Evolutionary conservation across 2,888 invertebrate species (phyloP).

Genomic region (Cephus nigrinus): DNA sequence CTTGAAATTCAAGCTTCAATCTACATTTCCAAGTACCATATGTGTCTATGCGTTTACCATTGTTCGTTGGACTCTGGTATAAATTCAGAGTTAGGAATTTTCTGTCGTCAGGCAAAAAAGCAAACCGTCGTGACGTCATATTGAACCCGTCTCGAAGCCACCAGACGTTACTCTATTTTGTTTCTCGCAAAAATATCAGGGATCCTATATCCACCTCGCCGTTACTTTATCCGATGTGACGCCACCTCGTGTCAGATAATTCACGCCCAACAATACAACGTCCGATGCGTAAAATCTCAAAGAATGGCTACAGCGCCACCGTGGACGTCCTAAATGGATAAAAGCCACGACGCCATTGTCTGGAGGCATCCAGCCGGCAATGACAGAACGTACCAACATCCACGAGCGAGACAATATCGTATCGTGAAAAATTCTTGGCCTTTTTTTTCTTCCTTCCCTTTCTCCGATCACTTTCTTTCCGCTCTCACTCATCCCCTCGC

Average conservation of each 20-base stretch:
- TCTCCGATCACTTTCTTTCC: not conserved
- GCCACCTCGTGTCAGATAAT: not conserved
- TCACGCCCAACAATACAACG: not conserved
- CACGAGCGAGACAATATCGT: conserved; percentile 40
- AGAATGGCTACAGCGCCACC: conserved; percentile 1
- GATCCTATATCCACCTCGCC: not conserved
- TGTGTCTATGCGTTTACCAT: not conserved
- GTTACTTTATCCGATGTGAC: not conserved
- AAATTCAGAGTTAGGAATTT: not conserved
- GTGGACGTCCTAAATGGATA: not conserved
- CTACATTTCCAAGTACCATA: not conserved
- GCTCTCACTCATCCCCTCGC: not conserved
- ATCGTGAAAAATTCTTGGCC: not conserved
- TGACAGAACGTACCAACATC: conserved; percentile 48
- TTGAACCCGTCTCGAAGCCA: not conserved
- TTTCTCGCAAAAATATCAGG: not conserved
- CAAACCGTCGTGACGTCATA: not conserved
- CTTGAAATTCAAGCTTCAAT: not conserved
- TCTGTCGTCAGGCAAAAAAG: not conserved
- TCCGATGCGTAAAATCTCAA: conserved; percentile 3
- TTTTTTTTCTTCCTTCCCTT: not conserved
- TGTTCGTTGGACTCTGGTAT: not conserved
- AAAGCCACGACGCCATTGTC: conserved; percentile 32
- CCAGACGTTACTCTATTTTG: not conserved
- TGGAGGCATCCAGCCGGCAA: conserved; percentile 46